These are phyloP conservation scores for Sylvilagus floridanus DNA, from an alignment of 2,797 vertebrate species.

Conservation along the genomic window DNA sequence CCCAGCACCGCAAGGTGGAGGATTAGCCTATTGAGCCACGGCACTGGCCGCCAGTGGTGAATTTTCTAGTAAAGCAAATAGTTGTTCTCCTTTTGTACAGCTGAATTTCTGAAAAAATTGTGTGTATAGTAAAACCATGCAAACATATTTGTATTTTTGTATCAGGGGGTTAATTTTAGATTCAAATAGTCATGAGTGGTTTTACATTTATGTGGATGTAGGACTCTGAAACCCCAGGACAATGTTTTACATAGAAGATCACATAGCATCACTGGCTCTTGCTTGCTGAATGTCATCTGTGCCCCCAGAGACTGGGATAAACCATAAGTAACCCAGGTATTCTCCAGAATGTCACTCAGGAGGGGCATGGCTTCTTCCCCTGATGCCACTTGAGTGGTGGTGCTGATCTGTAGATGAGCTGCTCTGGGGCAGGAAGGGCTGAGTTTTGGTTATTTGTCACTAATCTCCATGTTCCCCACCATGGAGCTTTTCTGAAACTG, in stretches of 20 bases:
- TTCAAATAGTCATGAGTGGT: neutral
- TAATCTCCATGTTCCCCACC: neutral
- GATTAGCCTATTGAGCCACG: no score
- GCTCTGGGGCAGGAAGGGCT: neutral
- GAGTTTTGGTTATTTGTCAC: neutral
- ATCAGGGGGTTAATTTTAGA: neutral
- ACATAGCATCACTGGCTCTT: neutral
- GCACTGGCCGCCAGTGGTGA: neutral
- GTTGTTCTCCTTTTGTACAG: neutral
- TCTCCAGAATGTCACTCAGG: neutral
- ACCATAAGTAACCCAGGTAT: neutral
- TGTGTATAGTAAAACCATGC: neutral
- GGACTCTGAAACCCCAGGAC: neutral
- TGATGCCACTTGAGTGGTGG: neutral
- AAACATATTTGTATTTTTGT: neutral
- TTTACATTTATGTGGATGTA: neutral
- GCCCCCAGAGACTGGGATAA: neutral
- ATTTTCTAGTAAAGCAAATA: neutral
- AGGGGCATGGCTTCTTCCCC: neutral
- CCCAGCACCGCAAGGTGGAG: no score
- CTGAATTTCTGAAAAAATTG: conserved; percentile 4
- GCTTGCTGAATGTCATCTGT: neutral
- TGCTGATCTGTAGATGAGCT: neutral
- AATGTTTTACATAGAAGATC: neutral
- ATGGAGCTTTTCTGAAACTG: neutral